These are phyloP conservation scores for Cyrtodaria siliqua DNA, from an alignment of 2,888 invertebrate species.

Conservation along the genomic window DNA sequence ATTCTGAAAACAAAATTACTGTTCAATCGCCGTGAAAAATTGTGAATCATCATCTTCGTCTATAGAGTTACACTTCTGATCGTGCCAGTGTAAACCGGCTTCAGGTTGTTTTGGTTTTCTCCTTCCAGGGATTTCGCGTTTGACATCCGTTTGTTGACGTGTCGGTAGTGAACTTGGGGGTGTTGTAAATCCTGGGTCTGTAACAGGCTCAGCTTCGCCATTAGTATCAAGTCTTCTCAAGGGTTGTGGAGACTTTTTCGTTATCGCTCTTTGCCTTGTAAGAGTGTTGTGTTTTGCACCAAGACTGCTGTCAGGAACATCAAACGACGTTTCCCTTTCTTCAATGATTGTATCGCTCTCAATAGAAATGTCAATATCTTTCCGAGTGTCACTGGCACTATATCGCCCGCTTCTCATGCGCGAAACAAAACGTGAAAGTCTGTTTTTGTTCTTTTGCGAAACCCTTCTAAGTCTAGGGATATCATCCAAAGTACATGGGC, in stretches of 20 bases:
- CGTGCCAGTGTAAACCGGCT: conserved; percentile 55
- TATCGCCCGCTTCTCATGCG: conserved; percentile 55
- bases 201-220: not conserved
- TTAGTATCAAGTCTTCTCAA: not conserved
- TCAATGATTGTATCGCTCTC: conserved; percentile 35
- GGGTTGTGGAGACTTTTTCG: conserved; percentile 9
- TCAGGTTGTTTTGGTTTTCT: conserved; percentile 52
- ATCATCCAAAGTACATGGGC: conserved; percentile 67
- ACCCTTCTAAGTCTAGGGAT: conserved; percentile 70
- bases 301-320: conserved; percentile 5
- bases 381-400: conserved; percentile 44
- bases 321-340: conserved; percentile 32
- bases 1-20: too few relatives aligned
- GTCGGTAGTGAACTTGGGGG: not conserved
- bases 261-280: conserved; percentile 7
- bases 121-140: conserved; percentile 57
- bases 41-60: conserved; percentile 57
- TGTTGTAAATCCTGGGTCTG: not conserved
- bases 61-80: conserved; percentile 64
- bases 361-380: conserved; percentile 48
- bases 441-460: conserved; percentile 67
- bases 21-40: conserved; percentile 51
- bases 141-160: not conserved
- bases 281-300: conserved; percentile 14
- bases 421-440: conserved; percentile 63